These are phyloP conservation scores for Theropithecus gelada DNA, from an alignment of 2,113 vertebrate genomes.

Conservation along the genomic window DNA sequence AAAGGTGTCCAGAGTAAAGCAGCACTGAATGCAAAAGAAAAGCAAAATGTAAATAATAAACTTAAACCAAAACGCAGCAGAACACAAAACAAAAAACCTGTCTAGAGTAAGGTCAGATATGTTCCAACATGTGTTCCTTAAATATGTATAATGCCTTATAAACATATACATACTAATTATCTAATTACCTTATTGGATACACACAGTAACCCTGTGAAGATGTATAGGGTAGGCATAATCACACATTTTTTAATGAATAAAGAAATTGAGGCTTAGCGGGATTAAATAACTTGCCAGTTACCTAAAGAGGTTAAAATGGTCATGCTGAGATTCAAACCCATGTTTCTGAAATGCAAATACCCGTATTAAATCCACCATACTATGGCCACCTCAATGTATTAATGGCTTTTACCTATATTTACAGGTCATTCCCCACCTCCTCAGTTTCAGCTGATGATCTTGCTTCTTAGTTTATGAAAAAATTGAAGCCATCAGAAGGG, in stretches of 20 bases:
- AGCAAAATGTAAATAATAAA: background rate
- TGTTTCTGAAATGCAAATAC: background rate
- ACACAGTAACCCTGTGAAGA: background rate
- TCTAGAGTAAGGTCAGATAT: background rate
- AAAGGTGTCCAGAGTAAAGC: background rate
- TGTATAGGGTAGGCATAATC: background rate
- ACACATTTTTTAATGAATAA: background rate
- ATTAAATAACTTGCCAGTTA: background rate
- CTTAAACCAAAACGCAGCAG: background rate
- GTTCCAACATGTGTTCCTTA: background rate
- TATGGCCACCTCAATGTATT: background rate
- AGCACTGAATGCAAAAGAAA: slow-evolving; percentile 12
- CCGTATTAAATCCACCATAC: background rate
- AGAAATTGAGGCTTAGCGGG: background rate
- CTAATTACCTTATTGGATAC: background rate
- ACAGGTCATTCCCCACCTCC: background rate
- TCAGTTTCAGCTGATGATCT: background rate
- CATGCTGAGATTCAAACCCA: background rate
- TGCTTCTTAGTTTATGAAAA: background rate
- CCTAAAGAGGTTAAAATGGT: background rate
- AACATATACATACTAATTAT: background rate
- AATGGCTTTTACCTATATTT: background rate
- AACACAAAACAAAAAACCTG: background rate
- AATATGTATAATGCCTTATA: background rate
- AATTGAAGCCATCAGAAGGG: background rate